A percentile compares a stretch with the other conserved stretches of the same genome.
Conservation (phyloP, 2,113 vertebrate species). For the Sciurus niger region DNA sequence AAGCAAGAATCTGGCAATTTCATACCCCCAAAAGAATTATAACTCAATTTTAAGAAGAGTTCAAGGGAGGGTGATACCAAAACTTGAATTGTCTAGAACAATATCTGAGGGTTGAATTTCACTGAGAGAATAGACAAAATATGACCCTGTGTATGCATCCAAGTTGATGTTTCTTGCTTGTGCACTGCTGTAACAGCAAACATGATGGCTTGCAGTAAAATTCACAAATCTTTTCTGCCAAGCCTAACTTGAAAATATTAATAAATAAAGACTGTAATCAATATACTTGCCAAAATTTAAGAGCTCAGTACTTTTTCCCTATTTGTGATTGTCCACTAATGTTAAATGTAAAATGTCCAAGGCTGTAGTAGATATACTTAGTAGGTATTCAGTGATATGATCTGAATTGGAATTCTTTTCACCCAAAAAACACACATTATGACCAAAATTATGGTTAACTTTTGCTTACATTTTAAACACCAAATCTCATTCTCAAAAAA, state of each 20-base stretch:
- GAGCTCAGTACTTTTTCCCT: background rate
- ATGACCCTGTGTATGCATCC: background rate
- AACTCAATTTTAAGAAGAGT: conserved; percentile 63
- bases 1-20: conserved; percentile 61
- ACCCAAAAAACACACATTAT: background rate
- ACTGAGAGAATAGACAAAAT: conserved; percentile 52
- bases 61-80: conserved; percentile 19
- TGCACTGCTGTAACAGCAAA: conserved; percentile 54
- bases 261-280: conserved; percentile 72
- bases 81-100: conserved; percentile 59
- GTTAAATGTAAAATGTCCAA: conserved; percentile 39
- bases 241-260: conserved; percentile 63
- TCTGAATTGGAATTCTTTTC: conserved; percentile 57
- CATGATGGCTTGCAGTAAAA: conserved; percentile 67
- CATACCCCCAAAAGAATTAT: background rate
- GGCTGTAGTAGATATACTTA: conserved; percentile 57
- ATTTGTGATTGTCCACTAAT: conserved; percentile 29
- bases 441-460: background rate
- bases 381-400: conserved; percentile 70
- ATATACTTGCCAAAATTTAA: conserved; percentile 62
- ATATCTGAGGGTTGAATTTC: conserved; percentile 53
- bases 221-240: conserved; percentile 64
- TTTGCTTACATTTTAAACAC: conserved; percentile 35
- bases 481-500: background rate
- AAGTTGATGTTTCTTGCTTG: conserved; percentile 38